phyloP scores from a whole-genome alignment of 2,888 invertebrate species.

The Trissoscelio sp. region DNA sequence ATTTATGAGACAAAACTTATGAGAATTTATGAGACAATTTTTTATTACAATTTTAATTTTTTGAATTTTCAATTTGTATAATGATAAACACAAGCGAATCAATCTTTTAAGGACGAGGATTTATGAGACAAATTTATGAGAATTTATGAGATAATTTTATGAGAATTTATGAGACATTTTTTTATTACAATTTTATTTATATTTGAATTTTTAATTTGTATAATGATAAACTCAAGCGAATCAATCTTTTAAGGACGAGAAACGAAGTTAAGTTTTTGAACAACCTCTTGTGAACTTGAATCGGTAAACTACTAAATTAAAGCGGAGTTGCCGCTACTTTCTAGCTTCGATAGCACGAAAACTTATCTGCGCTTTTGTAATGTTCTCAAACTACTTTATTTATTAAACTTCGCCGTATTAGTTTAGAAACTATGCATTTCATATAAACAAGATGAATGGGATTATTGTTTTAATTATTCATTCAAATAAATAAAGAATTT shows the following conservation, averaged over 20 bases:
- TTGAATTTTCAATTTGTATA: too few relatives aligned
- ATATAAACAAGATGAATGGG: constrained; percentile 21
- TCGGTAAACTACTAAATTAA: constrained; percentile 66
- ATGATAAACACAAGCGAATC: too few relatives aligned
- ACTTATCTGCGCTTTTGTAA: constrained; percentile 23
- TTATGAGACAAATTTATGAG: too few relatives aligned
- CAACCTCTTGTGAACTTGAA: constrained; percentile 41
- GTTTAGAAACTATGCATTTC: constrained; percentile 1
- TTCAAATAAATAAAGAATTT: background rate
- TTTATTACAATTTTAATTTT: too few relatives aligned
- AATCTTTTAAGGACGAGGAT: too few relatives aligned
- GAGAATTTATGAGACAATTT: too few relatives aligned
- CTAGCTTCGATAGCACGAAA: constrained; percentile 28
- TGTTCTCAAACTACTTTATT: constrained; percentile 11
- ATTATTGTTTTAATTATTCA: too few relatives aligned
- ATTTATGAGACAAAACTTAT: too few relatives aligned
- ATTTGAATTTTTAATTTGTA: too few relatives aligned
- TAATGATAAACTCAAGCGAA: constrained; percentile 21
- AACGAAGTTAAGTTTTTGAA: constrained; percentile 36
- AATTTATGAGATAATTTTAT: too few relatives aligned
- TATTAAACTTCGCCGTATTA: constrained; percentile 16
- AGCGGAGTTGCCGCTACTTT: constrained; percentile 33
- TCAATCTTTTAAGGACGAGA: constrained; percentile 21
- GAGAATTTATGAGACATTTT: too few relatives aligned
- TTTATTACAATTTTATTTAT: too few relatives aligned